Conservation (phyloP, 1,140 invertebrate genomes). For the Sipha flava region DNA sequence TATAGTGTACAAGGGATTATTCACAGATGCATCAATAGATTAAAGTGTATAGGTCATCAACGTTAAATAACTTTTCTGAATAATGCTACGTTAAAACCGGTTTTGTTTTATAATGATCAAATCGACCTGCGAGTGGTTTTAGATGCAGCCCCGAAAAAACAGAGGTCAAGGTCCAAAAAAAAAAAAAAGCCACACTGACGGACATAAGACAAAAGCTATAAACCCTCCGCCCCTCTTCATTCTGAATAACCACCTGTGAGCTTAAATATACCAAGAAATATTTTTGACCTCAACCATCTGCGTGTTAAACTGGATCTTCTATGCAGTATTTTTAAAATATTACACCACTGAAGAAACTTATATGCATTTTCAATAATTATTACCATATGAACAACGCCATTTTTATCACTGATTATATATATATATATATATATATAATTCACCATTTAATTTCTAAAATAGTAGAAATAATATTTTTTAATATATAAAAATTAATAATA, state of each 20-base stretch:
- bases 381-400: too few species aligned
- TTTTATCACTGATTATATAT: too few species aligned
- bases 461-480: too few species aligned
- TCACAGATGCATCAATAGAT: neutral
- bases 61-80: slow-evolving; percentile 28
- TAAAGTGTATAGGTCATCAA: slow-evolving; percentile 20
- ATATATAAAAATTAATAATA: too few species aligned
- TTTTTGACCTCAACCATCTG: neutral
- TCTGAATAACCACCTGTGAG: neutral
- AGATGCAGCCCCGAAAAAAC: slow-evolving; percentile 16
- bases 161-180: slow-evolving; percentile 22
- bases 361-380: neutral
- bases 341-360: neutral
- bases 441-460: too few species aligned
- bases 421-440: too few species aligned
- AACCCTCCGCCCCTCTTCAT: neutral
- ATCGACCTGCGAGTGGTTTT: neutral
- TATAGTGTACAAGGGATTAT: neutral
- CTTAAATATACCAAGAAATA: neutral
- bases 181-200: slow-evolving; percentile 11
- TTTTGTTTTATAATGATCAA: slow-evolving; percentile 8
- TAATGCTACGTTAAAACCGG: slow-evolving; percentile 2
- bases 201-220: slow-evolving; percentile 31
- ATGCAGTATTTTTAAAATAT: neutral
- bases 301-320: neutral